phyloP scores from a whole-genome alignment of 1,140 invertebrate genomes.

The Pissodes strobi region DNA sequence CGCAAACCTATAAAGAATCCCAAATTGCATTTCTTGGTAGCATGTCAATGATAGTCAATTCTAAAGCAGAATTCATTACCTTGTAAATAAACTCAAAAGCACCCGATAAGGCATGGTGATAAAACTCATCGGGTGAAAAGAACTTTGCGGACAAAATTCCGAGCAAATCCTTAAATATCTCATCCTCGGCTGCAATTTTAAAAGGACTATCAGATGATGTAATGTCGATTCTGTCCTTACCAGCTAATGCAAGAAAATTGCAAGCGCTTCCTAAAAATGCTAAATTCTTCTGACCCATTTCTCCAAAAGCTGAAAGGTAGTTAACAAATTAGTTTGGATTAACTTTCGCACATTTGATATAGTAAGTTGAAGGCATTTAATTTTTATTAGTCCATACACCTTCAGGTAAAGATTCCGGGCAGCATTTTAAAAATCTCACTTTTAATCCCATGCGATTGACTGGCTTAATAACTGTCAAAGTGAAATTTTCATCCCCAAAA shows the following conservation, averaged over 20 bases:
- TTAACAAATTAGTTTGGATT: too few relatives aligned
- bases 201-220: conserved; percentile 40
- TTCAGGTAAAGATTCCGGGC: too few relatives aligned
- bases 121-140: conserved; percentile 35
- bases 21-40: too few relatives aligned
- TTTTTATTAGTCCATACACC: too few relatives aligned
- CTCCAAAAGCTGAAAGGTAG: conserved; percentile 27
- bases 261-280: conserved; percentile 42
- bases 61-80: too few relatives aligned
- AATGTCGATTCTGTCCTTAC: conserved; percentile 42
- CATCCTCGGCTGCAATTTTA: conserved; percentile 42
- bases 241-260: conserved; percentile 38
- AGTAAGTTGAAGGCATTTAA: too few relatives aligned
- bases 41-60: too few relatives aligned
- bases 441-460: too few relatives aligned
- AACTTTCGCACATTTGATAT: too few relatives aligned
- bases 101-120: conserved; percentile 37
- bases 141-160: conserved; percentile 41
- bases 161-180: conserved; percentile 39
- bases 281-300: conserved; percentile 35
- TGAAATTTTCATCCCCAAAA: too few relatives aligned
- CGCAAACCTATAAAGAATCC: conserved; percentile 46
- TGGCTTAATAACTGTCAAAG: too few relatives aligned
- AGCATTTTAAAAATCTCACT: too few relatives aligned
- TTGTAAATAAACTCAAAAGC: conserved; percentile 45